phyloP scores from a whole-genome alignment of 2,113 vertebrate genomes.

The human region GRCh38 chr9:113611501-113612000 shows the following conservation, averaged over 20 bases:
- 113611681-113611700: no score
- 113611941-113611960: not conserved
- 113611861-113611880: not conserved
- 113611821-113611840: not conserved
- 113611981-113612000: not conserved
- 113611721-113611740: not conserved
- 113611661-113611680: not conserved
- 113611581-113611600: not conserved
- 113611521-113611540: not conserved
- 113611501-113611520: not conserved
- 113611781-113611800: not conserved
- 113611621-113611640: not conserved
- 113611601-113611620: not conserved
- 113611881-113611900: not conserved
- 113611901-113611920: not conserved
- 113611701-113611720: not conserved
- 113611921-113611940: not conserved
- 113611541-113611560: not conserved
- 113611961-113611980: not conserved
- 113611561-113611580: not conserved
- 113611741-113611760: not conserved
- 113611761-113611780: not conserved
- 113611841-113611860: not conserved
- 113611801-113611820: not conserved
- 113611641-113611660: not conserved